Conservation (phyloP, 2,888 invertebrate genomes). For the Drosophila formosana region DNA sequence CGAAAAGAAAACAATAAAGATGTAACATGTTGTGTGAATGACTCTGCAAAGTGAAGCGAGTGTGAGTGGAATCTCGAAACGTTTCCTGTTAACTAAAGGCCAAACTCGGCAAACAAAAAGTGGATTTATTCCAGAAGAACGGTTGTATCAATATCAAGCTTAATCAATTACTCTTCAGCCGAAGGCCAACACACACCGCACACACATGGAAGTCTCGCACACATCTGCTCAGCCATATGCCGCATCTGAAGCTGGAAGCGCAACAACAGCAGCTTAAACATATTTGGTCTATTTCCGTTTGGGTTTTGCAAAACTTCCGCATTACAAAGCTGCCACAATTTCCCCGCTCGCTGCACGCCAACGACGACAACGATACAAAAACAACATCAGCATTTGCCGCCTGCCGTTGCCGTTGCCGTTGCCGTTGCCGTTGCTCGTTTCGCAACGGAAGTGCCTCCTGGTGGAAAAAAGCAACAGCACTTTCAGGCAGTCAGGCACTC, state of each 20-base stretch:
- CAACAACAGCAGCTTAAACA: constrained; percentile 70
- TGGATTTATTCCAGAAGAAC: constrained; percentile 14
- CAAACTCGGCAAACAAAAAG: constrained; percentile 11
- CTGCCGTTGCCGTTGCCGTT: constrained; percentile 5
- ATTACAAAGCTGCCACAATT: constrained; percentile 80
- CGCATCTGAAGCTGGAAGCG: constrained; percentile 23
- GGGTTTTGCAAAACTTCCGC: constrained; percentile 79
- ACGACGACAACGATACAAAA: constrained; percentile 21
- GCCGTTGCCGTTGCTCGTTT: constrained; percentile 49
- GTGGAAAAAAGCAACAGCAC: constrained; percentile 43
- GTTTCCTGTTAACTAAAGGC: constrained; percentile 8
- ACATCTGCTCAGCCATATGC: constrained; percentile 22
- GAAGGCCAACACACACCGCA: constrained; percentile 21
- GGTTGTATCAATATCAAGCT: constrained; percentile 36
- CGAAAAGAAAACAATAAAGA: constrained; percentile 4
- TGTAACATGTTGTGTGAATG: constrained; percentile 16
- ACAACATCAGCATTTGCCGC: constrained; percentile 42
- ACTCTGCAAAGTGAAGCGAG: background rate
- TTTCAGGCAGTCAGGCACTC: constrained; percentile 35
- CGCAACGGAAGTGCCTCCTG: constrained; percentile 76
- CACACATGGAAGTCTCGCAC: background rate
- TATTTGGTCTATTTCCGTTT: constrained; percentile 80
- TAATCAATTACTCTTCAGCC: constrained; percentile 56
- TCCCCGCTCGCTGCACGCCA: constrained; percentile 47
- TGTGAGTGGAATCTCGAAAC: background rate